Conservation (phyloP, 2,797 vertebrate species). For the Semaprochilodus insignis region DNA sequence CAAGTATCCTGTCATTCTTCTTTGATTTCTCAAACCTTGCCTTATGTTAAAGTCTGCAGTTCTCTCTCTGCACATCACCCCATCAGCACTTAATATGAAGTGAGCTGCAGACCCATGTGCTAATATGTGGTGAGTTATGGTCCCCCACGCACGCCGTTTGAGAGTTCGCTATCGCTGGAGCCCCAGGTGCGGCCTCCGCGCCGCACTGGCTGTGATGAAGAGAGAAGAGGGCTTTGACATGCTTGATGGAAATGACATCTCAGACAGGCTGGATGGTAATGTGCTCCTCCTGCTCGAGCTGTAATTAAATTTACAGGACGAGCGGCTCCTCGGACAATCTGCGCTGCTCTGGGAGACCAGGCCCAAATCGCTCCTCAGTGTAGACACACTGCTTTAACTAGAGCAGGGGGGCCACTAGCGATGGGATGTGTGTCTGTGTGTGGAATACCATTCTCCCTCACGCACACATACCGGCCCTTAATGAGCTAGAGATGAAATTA, state of each 20-base stretch:
- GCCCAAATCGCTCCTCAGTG: slow-evolving; percentile 68
- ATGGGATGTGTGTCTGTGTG: slow-evolving; percentile 42
- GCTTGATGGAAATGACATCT: slow-evolving; percentile 76
- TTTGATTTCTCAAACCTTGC: neutral
- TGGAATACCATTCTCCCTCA: slow-evolving; percentile 26
- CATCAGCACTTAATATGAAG: slow-evolving; percentile 8
- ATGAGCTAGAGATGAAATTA: slow-evolving; percentile 59
- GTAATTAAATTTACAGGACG: slow-evolving; percentile 78
- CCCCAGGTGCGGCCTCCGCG: slow-evolving; percentile 68
- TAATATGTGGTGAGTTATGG: slow-evolving; percentile 43
- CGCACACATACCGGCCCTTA: slow-evolving; percentile 38
- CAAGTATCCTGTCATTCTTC: neutral
- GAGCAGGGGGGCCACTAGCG: slow-evolving; percentile 58
- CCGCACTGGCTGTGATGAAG: slow-evolving; percentile 57
- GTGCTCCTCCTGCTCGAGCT: slow-evolving; percentile 75
- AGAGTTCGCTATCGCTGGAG: slow-evolving; percentile 1
- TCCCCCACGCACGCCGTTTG: slow-evolving; percentile 10
- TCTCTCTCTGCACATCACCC: neutral
- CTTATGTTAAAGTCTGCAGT: neutral
- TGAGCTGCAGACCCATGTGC: slow-evolving; percentile 13
- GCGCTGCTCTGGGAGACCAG: slow-evolving; percentile 40
- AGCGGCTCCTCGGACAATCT: slow-evolving; percentile 54
- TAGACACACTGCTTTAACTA: slow-evolving; percentile 64
- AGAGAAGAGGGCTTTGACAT: slow-evolving; percentile 71
- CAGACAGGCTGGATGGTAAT: slow-evolving; percentile 78